Percentiles rank a stretch among this genome's conserved stretches.
Evolutionary conservation across 92 coral and sea anemone genomes (phyloP).

Genomic region (Pocillopora meandrina): DNA sequence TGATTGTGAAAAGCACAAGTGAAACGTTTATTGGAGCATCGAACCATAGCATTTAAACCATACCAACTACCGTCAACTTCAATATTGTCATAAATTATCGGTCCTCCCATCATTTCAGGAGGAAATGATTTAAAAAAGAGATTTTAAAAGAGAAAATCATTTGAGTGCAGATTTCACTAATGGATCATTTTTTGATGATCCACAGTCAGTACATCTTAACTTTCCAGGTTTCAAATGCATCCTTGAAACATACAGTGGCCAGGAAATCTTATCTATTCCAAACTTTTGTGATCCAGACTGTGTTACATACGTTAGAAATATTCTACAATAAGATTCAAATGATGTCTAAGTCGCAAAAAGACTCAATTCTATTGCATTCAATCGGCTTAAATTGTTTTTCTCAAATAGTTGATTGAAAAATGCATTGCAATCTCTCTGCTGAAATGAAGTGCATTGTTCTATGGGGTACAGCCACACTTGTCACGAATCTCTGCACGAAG

Average conservation of each 20-base stretch:
- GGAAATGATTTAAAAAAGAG: neutral
- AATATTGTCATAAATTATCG: conserved; percentile 25
- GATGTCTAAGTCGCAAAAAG: conserved; percentile 25
- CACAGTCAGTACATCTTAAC: conserved; percentile 27
- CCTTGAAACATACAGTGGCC: conserved; percentile 35
- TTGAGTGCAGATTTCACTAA: conserved; percentile 14
- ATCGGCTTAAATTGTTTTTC: conserved; percentile 9
- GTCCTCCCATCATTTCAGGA: conserved; percentile 21
- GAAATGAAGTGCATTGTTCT: conserved; percentile 18
- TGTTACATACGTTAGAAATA: conserved; percentile 36
- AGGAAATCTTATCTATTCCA: conserved; percentile 33
- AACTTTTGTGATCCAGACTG: conserved; percentile 32
- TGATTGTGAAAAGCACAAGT: too few species aligned
- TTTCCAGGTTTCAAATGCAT: conserved; percentile 31
- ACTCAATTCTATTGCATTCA: conserved; percentile 17
- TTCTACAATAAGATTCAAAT: conserved; percentile 36
- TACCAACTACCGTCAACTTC: conserved; percentile 27
- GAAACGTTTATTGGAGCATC: neutral
- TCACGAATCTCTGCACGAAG: too few species aligned
- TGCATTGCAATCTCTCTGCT: conserved; percentile 27
- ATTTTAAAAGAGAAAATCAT: conserved; percentile 12
- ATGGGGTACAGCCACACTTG: too few species aligned
- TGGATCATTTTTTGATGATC: conserved; percentile 25
- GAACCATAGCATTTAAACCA: conserved; percentile 26
- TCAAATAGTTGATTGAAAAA: conserved; percentile 18